Evolutionary conservation across 2,797 vertebrate genomes (phyloP).

Genomic region (Micrastur ruficollis): DNA sequence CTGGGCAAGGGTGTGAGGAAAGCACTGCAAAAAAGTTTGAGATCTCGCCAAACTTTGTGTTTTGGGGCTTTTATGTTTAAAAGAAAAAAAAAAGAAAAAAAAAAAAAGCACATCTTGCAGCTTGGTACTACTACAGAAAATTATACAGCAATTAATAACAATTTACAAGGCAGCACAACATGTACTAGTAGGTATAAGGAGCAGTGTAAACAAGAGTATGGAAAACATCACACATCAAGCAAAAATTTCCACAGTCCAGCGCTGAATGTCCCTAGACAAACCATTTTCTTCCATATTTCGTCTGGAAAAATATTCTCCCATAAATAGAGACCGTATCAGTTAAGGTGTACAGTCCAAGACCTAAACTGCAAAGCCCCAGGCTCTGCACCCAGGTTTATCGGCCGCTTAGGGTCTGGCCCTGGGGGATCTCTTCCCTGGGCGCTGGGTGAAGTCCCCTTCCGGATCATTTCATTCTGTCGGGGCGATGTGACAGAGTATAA

Average conservation of each 20-base stretch:
- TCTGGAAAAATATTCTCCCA: neutral
- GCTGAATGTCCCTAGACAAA: neutral
- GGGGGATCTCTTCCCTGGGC: neutral
- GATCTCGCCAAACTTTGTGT: neutral
- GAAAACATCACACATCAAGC: neutral
- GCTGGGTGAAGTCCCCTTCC: neutral
- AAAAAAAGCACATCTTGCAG: neutral
- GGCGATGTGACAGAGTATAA: neutral
- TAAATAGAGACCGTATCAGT: fast-evolving
- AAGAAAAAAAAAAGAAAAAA: too few species aligned
- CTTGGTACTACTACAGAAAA: neutral
- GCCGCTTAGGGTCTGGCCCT: neutral
- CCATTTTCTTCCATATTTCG: neutral
- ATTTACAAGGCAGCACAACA: neutral
- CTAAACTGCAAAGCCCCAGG: neutral
- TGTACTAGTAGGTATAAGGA: neutral
- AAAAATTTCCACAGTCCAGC: neutral
- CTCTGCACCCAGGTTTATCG: neutral
- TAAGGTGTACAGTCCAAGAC: neutral
- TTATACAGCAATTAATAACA: neutral
- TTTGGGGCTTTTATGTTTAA: neutral
- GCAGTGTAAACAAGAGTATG: neutral
- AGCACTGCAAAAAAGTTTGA: neutral
- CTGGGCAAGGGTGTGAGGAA: neutral
- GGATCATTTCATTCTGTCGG: neutral